A percentile compares a stretch with the other conserved stretches of the same genome.
phyloP scores from a whole-genome alignment of 2,113 vertebrate species.

The Ptyas mucosa region DNA sequence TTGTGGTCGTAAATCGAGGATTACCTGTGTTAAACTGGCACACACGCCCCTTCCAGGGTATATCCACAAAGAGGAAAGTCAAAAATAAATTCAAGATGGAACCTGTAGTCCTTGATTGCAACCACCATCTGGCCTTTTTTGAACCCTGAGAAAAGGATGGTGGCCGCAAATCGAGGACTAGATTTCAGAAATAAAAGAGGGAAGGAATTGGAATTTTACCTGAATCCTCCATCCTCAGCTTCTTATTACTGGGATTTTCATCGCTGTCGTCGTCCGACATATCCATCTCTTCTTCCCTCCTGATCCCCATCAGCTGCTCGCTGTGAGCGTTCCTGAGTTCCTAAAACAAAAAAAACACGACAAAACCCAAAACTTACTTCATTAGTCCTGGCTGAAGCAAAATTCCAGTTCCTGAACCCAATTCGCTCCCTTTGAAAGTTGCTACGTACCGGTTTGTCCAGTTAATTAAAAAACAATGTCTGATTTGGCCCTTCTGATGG shows the following conservation, averaged over 20 bases:
- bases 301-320: conserved; percentile 94
- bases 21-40: not conserved
- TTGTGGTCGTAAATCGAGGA: no score
- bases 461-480: not conserved
- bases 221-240: conserved; percentile 80
- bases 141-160: no score
- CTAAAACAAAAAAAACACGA: conserved; percentile 67
- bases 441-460: not conserved
- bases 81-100: no score
- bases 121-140: no score
- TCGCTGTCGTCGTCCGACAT: conserved; percentile 92
- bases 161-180: no score
- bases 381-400: conserved; percentile 32
- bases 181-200: not conserved
- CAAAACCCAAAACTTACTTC: conserved; percentile 35
- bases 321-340: conserved; percentile 93
- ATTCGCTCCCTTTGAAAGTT: not conserved
- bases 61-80: no score
- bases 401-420: not conserved
- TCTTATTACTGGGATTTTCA: conserved; percentile 81
- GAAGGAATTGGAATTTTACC: conserved; percentile 66
- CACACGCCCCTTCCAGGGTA: no score
- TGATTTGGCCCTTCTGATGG: not conserved
- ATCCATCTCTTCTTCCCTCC: conserved; percentile 95
- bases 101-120: no score